Base-by-base conservation (phyloP, 2,888 invertebrate genomes). In the Caenorhabditis sp. region DNA sequence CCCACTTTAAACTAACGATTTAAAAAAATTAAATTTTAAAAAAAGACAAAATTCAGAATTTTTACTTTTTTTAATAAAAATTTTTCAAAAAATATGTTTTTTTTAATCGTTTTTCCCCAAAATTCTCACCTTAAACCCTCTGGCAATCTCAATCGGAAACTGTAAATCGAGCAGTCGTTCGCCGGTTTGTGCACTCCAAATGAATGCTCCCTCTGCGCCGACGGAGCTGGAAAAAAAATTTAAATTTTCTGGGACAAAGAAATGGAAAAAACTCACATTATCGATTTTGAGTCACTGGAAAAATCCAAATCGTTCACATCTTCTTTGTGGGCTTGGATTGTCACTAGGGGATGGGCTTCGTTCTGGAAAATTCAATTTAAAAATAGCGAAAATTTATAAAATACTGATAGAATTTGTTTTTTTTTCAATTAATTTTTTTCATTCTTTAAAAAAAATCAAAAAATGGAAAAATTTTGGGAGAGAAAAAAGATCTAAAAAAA, bases 241-340 rank as follows among this genome's bases (percentile, higher is more conserved):
- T 22, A 9, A 6, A n/a, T 11, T 11, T 11, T 40, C n/a, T n/a
- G n/a, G 11, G 40, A 8, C 13, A 18, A 4, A 22, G 20, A 60
- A 32, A 26, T 71, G 1, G 9, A n/a, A n/a, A 3, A 35, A 55
- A 20, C 69, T 51, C 71, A 86, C 82, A 84, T 71, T 40, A 83
- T 64, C 24, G 77, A 53, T 18, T 67, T 78, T 1, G 77, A 72
- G 65, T 86, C 86, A 55, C 65, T 78, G 0, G 85, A 84, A 44
- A 88, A 79, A 51, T 88, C 88, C 22, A 88, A 51, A 64, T 85
- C 86, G 62, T 85, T 87, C 1, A 88, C 87, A 26, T 85, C 86
- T 1, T 69, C 74, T 53, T 78, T 77, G 62, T 87, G 84, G 8
- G 85, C 88, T 22, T 77, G 58, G 20, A 88, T 82, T 13, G 79